Percentiles rank a stretch among this genome's conserved stretches.
Conservation (phyloP, 2,113 vertebrate genomes). For the Physeter macrocephalus region DNA sequence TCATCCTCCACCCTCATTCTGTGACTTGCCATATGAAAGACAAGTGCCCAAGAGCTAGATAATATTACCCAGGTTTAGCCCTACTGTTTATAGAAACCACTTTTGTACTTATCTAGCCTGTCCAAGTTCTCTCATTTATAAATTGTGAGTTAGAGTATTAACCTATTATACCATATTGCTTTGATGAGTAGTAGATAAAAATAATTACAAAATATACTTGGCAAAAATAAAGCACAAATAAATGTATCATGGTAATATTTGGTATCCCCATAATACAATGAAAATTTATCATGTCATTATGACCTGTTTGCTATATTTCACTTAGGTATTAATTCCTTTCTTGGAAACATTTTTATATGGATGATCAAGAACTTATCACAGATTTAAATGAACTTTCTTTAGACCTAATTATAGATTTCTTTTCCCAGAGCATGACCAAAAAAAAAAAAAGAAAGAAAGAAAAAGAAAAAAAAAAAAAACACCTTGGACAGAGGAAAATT, state of each 20-base stretch:
- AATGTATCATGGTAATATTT: neutral
- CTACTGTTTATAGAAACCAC: neutral
- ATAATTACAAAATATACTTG: constrained; percentile 16
- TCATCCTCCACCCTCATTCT: neutral
- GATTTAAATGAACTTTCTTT: constrained; percentile 33
- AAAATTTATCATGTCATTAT: neutral
- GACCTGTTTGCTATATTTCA: neutral
- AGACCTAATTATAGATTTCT: neutral
- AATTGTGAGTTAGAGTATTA: neutral
- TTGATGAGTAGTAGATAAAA: neutral
- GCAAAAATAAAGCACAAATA: neutral
- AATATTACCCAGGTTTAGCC: neutral
- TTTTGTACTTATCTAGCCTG: neutral
- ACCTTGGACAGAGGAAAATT: neutral
- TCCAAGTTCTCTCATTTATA: neutral
- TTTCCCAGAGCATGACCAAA: neutral
- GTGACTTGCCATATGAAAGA: neutral
- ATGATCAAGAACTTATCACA: constrained; percentile 19
- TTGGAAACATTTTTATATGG: constrained; percentile 8
- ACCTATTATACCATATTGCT: neutral
- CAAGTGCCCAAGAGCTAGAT: neutral
- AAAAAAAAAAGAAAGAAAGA: neutral
- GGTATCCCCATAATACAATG: neutral
- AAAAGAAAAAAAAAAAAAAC: neutral
- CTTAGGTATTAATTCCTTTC: constrained; percentile 16